Evolutionary conservation across 2,113 vertebrate genomes (phyloP).

Genomic region (Alethe castanea): DNA sequence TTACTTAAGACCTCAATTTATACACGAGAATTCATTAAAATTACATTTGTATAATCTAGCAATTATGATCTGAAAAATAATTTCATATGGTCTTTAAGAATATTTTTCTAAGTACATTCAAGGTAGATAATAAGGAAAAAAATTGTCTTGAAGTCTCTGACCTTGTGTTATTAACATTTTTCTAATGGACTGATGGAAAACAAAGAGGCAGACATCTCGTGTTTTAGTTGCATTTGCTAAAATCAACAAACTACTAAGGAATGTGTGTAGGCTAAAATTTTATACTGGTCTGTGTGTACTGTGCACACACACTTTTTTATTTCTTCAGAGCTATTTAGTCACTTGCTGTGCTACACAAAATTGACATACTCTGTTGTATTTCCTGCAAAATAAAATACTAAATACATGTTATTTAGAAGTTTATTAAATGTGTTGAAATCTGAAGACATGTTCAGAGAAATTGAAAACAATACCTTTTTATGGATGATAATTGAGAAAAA

Average conservation of each 20-base stretch:
- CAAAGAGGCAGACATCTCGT: fast-evolving
- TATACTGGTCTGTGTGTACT: neutral
- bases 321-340: neutral
- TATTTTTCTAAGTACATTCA: neutral
- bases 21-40: neutral
- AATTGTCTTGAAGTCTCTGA: neutral
- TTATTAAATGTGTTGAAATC: neutral
- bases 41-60: neutral
- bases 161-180: neutral
- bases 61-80: neutral
- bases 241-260: neutral
- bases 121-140: neutral
- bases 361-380: neutral
- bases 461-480: neutral
- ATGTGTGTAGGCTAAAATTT: fast-evolving
- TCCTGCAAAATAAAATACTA: neutral
- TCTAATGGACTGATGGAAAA: neutral
- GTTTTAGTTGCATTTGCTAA: neutral
- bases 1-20: neutral
- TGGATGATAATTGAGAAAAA: neutral
- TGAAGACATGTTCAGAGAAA: neutral
- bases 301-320: neutral
- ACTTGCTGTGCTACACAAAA: neutral
- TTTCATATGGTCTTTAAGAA: neutral
- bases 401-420: neutral